Percentiles rank a stretch among this genome's conserved stretches.
phyloP scores from a whole-genome alignment of 2,888 invertebrate genomes.

The Drosophila niveifrons region DNA sequence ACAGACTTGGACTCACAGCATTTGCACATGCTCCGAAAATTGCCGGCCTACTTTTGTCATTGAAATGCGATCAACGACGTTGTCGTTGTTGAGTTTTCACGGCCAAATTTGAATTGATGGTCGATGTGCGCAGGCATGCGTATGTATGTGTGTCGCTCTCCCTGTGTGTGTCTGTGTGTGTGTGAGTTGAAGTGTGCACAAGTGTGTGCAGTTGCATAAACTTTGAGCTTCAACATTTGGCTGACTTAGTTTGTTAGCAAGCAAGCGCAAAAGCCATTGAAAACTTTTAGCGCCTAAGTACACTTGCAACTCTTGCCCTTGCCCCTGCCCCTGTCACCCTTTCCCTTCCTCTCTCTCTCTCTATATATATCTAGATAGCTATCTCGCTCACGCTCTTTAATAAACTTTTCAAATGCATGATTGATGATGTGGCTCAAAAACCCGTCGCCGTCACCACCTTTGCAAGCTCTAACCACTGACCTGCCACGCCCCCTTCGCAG shows the following conservation, averaged over 20 bases:
- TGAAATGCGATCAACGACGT: conserved; percentile 55
- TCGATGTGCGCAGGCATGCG: conserved; percentile 13
- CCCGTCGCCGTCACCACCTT: neutral
- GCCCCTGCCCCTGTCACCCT: conserved; percentile 11
- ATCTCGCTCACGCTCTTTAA: conserved; percentile 49
- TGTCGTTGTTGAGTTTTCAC: conserved; percentile 37
- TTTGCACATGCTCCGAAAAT: conserved; percentile 27
- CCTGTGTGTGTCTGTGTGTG: conserved; percentile 7
- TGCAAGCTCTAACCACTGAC: conserved; percentile 7
- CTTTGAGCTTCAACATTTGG: conserved; percentile 47
- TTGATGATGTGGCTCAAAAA: conserved; percentile 69
- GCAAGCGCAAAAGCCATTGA: conserved; percentile 68
- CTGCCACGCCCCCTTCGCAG: neutral
- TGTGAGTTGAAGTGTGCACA: neutral
- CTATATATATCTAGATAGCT: conserved; percentile 9
- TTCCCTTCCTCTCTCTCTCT: conserved; percentile 9
- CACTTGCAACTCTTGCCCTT: conserved; percentile 40
- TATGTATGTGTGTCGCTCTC: conserved; percentile 4
- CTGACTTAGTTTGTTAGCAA: conserved; percentile 55
- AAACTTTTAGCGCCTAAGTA: conserved; percentile 74
- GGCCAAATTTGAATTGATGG: conserved; percentile 53
- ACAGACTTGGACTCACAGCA: neutral
- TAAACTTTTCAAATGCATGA: conserved; percentile 77
- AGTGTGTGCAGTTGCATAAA: conserved; percentile 39
- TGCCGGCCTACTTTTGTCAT: conserved; percentile 56